Evolutionary conservation across 2,113 vertebrate genomes (phyloP).

Genomic region (Oreochromis tanganicae): DNA sequence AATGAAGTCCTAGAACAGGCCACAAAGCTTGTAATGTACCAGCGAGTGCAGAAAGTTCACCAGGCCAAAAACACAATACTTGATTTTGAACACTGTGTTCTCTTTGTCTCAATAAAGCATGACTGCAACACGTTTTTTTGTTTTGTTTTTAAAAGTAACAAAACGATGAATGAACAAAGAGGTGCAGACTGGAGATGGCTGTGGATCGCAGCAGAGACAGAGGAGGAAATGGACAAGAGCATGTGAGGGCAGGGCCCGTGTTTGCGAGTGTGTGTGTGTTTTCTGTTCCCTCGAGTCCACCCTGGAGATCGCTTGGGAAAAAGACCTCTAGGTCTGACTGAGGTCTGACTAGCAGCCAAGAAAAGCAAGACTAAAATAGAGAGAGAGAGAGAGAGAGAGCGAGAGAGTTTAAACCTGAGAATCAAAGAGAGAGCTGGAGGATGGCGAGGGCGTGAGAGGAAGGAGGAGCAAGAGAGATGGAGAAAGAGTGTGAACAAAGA

Average conservation of each 20-base stretch:
- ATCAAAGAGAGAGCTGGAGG: conserved; percentile 66
- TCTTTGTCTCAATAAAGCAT: conserved; percentile 1
- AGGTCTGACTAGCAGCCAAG: conserved; percentile 85
- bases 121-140: neutral
- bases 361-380: conserved; percentile 95
- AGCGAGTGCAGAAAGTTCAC: neutral
- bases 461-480: conserved; percentile 33
- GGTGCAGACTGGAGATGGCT: conserved; percentile 41
- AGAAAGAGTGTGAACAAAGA: conserved; percentile 78
- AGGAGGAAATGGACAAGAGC: conserved; percentile 50
- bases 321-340: conserved; percentile 86
- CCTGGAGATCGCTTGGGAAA: conserved; percentile 93
- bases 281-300: conserved; percentile 58
- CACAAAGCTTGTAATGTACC: neutral
- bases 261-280: conserved; percentile 73
- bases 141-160: neutral
- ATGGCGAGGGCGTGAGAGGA: conserved; percentile 54
- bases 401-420: conserved; percentile 74
- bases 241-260: conserved; percentile 25
- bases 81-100: conserved; percentile 34
- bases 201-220: conserved; percentile 20
- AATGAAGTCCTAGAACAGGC: conserved; percentile 13
- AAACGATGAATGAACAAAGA: conserved; percentile 39
- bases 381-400: conserved; percentile 57
- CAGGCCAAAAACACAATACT: neutral